Conservation (phyloP, 92 coral and sea anemone genomes). For the Zoanthus gigantus region DNA sequence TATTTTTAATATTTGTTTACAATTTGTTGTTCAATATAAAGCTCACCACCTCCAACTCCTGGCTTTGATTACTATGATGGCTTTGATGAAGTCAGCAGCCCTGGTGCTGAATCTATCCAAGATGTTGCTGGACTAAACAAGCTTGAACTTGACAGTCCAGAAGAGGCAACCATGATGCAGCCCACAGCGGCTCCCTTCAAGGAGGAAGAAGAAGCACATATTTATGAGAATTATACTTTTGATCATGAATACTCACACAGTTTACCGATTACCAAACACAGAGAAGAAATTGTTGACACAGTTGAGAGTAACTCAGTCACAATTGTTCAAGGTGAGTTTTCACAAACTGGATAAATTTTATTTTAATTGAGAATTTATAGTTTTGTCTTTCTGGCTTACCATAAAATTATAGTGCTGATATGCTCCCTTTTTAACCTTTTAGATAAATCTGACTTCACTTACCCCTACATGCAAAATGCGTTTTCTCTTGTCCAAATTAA, state of each 20-base stretch:
- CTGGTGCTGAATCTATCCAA: conserved; percentile 66
- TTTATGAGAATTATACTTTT: conserved; percentile 91
- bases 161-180: conserved; percentile 32
- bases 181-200: conserved; percentile 79
- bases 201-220: conserved; percentile 88
- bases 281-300: conserved; percentile 83
- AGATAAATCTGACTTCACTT: too few relatives aligned
- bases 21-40: background rate
- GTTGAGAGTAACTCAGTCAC: conserved; percentile 96
- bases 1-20: too few relatives aligned
- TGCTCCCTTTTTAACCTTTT: too few relatives aligned
- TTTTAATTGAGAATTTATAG: too few relatives aligned
- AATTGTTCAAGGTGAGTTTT: conserved; percentile 83
- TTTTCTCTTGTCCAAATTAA: too few relatives aligned
- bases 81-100: conserved; percentile 39
- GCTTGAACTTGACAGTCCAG: conserved; percentile 60
- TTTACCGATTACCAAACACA: conserved; percentile 87
- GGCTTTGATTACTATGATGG: conserved; percentile 50
- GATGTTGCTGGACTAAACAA: conserved; percentile 74
- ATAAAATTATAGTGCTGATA: too few relatives aligned
- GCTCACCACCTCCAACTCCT: conserved; percentile 42
- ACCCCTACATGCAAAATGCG: too few relatives aligned
- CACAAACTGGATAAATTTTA: background rate
- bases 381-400: too few relatives aligned
- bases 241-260: conserved; percentile 82